These are phyloP conservation scores for Rotaria magnacalcarata DNA, from an alignment of 2,888 invertebrate genomes.

Conservation along the genomic window DNA sequence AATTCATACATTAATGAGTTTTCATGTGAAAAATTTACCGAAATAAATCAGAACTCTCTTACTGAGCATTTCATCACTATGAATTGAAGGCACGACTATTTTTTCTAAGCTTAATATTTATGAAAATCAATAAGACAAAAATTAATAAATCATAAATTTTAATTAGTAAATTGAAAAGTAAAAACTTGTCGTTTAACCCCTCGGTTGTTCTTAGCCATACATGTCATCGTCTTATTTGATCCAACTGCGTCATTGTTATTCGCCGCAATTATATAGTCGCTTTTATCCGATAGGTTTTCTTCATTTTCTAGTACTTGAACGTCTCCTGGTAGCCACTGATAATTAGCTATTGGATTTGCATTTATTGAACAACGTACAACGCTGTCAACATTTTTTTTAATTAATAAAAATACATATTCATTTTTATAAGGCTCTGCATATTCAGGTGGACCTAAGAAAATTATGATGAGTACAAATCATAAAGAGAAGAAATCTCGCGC, in stretches of 20 bases:
- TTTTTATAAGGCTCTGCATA: background rate
- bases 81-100: no score
- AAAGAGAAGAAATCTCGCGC: no score
- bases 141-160: background rate
- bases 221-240: background rate
- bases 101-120: no score
- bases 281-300: background rate
- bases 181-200: background rate
- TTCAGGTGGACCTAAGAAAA: background rate
- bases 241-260: background rate
- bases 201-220: slow-evolving; percentile 11
- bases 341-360: background rate
- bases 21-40: no score
- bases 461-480: no score
- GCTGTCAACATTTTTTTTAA: background rate
- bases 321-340: background rate
- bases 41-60: no score
- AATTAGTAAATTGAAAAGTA: background rate
- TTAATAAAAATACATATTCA: background rate
- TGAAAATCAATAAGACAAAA: background rate
- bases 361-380: background rate
- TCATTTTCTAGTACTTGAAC: background rate
- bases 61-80: no score
- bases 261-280: background rate
- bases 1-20: no score